These are phyloP conservation scores for Saturnia pavonia DNA, from an alignment of 2,888 invertebrate genomes.

Conservation along the genomic window DNA sequence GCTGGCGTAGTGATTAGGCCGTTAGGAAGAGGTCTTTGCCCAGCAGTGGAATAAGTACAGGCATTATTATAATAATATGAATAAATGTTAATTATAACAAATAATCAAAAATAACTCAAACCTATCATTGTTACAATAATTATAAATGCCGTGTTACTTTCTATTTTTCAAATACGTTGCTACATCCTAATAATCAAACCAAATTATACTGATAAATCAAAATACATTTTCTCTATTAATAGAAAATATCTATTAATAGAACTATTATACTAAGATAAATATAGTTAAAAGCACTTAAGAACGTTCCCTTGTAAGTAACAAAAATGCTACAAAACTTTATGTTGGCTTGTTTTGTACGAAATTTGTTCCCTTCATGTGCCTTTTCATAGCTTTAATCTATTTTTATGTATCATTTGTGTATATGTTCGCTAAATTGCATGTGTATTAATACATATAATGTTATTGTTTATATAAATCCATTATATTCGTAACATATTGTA, in stretches of 20 bases:
- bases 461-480: background rate
- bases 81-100: too few species aligned
- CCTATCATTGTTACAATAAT: too few species aligned
- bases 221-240: background rate
- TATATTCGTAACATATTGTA: slow-evolving; percentile 15
- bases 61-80: too few species aligned
- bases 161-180: too few species aligned
- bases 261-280: background rate
- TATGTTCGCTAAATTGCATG: slow-evolving; percentile 5
- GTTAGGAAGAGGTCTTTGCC: too few species aligned
- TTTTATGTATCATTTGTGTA: background rate
- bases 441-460: background rate
- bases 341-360: background rate
- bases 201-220: background rate
- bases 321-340: background rate
- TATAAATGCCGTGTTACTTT: too few species aligned
- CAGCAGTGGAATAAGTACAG: too few species aligned
- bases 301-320: background rate
- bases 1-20: too few species aligned
- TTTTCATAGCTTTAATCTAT: background rate
- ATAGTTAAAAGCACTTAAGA: background rate
- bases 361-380: background rate
- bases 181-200: background rate
- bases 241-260: too few species aligned
- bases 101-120: too few species aligned